These are phyloP conservation scores for Aphrophora alni DNA, from an alignment of 2,888 invertebrate species.

Conservation along the genomic window DNA sequence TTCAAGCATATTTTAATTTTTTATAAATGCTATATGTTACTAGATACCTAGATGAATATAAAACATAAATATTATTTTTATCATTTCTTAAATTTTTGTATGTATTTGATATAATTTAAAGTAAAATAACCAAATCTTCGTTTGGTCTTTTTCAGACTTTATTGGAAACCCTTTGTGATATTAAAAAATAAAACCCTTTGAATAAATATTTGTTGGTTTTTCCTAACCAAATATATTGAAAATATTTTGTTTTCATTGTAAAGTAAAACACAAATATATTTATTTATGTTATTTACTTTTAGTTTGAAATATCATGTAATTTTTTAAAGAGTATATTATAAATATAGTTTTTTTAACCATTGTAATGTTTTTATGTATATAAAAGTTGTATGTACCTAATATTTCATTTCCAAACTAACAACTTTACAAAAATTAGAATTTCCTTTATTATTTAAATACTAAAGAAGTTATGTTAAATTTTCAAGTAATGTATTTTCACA, in stretches of 20 bases:
- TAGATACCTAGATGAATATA: not conserved
- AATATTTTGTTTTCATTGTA: not conserved
- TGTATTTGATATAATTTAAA: not conserved
- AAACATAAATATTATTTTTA: not conserved
- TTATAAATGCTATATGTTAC: no score
- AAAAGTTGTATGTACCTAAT: not conserved
- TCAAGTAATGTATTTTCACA: no score
- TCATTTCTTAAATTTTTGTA: not conserved
- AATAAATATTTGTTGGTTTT: not conserved
- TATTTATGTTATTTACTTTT: not conserved
- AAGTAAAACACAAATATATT: not conserved
- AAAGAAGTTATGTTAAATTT: no score
- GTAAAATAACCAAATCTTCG: not conserved
- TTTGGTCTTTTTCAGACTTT: not conserved
- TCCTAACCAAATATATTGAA: not conserved
- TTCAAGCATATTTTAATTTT: no score
- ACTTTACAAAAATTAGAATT: no score
- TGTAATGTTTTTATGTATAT: not conserved
- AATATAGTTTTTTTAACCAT: not conserved
- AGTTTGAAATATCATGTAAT: not conserved
- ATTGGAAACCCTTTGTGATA: not conserved
- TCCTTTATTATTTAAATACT: no score
- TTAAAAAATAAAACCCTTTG: not conserved
- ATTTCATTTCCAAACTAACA: no score
- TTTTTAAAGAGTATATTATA: not conserved